phyloP scores from a whole-genome alignment of 92 coral and sea anemone species.

The Umimayanthus chanpuru region DNA sequence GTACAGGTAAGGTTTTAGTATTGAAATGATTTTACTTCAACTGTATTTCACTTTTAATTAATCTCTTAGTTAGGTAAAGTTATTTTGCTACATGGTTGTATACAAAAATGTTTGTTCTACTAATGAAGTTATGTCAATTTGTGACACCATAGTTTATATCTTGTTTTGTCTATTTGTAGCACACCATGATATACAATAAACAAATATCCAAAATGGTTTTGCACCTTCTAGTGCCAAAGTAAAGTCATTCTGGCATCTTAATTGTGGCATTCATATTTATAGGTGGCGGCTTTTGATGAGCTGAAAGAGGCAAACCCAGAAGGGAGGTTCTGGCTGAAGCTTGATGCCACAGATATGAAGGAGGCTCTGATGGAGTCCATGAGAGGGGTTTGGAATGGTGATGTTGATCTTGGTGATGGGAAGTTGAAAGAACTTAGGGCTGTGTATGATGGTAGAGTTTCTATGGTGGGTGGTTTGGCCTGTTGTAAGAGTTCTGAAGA shows the following conservation, averaged over 20 bases:
- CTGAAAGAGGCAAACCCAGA: conserved; percentile 21
- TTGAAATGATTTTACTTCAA: background rate
- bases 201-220: background rate
- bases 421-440: no score
- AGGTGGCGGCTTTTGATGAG: conserved; percentile 26
- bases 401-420: conserved; percentile 39
- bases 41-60: background rate
- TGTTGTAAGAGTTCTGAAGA: conserved; percentile 7
- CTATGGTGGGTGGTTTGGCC: conserved; percentile 16
- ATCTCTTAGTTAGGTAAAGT: no score
- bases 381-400: conserved; percentile 47
- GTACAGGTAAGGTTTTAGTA: conserved; percentile 2
- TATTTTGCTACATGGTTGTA: background rate
- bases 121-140: background rate
- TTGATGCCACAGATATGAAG: conserved; percentile 41
- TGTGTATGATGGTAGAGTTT: conserved; percentile 31
- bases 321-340: conserved; percentile 36
- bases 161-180: background rate
- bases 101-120: no score
- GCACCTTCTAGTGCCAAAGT: background rate
- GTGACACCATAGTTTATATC: background rate
- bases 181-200: background rate
- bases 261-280: background rate
- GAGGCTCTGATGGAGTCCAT: conserved; percentile 42
- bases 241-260: background rate